phyloP scores from a whole-genome alignment of 2,888 invertebrate genomes.

The Oscheius sp. region DNA sequence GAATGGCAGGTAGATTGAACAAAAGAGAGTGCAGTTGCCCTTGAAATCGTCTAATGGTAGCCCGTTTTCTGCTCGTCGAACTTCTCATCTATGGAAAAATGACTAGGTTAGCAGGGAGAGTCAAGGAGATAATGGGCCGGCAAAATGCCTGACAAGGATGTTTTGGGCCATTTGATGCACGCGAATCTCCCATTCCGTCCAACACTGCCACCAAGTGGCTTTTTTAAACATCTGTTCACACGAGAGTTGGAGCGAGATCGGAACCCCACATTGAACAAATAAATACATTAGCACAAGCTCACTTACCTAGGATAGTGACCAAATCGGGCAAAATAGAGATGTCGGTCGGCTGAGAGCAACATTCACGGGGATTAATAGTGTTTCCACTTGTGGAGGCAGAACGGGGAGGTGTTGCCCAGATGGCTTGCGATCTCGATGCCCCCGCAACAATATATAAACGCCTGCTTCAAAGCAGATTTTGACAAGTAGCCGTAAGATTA shows the following conservation, averaged over 20 bases:
- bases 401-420: slow-evolving; percentile 20
- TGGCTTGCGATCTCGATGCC: slow-evolving; percentile 19
- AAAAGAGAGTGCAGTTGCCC: too few species aligned
- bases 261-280: too few species aligned
- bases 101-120: too few species aligned
- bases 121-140: too few species aligned
- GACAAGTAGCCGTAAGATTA: slow-evolving; percentile 25
- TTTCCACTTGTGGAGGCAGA: not conserved
- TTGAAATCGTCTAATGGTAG: too few species aligned
- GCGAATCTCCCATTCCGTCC: slow-evolving; percentile 10
- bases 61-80: too few species aligned
- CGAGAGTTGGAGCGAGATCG: too few species aligned
- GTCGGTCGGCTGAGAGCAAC: slow-evolving; percentile 21
- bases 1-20: too few species aligned
- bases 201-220: not conserved
- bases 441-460: slow-evolving; percentile 34
- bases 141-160: slow-evolving; percentile 4
- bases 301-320: slow-evolving; percentile 18
- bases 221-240: not conserved
- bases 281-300: not conserved
- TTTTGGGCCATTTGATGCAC: slow-evolving; percentile 1
- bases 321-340: slow-evolving; percentile 6
- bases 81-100: too few species aligned
- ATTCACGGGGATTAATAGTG: not conserved
- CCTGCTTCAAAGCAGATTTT: slow-evolving; percentile 32